Percentiles rank a stretch among this genome's conserved stretches.
These are phyloP conservation scores for Limnephilus auricula DNA, from an alignment of 2,888 invertebrate genomes.

Conservation along the genomic window DNA sequence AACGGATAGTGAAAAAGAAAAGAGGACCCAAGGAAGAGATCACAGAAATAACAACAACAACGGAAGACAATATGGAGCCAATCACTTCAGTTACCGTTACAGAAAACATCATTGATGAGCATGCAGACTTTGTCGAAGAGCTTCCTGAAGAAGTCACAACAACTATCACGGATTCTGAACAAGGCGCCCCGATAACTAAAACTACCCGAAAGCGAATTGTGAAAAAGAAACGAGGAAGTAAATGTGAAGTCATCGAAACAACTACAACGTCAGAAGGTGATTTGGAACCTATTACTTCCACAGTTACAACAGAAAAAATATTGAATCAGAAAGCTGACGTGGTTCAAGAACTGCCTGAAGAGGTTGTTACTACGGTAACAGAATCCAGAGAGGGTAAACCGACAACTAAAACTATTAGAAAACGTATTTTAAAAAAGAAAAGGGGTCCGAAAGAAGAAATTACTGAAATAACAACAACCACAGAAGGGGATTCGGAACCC, in stretches of 20 bases:
- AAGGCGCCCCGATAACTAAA: slow-evolving; percentile 55
- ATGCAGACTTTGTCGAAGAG: slow-evolving; percentile 49
- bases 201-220: slow-evolving; percentile 69
- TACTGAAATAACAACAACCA: too few relatives aligned
- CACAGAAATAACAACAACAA: slow-evolving; percentile 67
- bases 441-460: background rate
- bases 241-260: slow-evolving; percentile 70
- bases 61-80: background rate
- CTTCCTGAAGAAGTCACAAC: slow-evolving; percentile 60
- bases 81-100: slow-evolving; percentile 67
- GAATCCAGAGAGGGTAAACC: background rate
- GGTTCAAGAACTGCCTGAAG: background rate
- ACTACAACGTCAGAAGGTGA: slow-evolving; percentile 67
- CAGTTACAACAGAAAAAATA: slow-evolving; percentile 68
- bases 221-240: slow-evolving; percentile 68
- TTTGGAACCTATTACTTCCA: slow-evolving; percentile 1
- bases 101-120: slow-evolving; percentile 59
- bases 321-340: slow-evolving; percentile 70
- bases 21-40: slow-evolving; percentile 68
- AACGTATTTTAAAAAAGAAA: background rate
- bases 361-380: slow-evolving; percentile 66
- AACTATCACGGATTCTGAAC: background rate
- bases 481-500: too few relatives aligned
- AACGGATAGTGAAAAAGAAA: slow-evolving; percentile 59
- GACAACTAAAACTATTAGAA: background rate